Evolutionary conservation across 2,888 invertebrate genomes (phyloP), one percentile per base, ranked within the genome.

Genomic region (Philhelius pedissequus): DNA sequence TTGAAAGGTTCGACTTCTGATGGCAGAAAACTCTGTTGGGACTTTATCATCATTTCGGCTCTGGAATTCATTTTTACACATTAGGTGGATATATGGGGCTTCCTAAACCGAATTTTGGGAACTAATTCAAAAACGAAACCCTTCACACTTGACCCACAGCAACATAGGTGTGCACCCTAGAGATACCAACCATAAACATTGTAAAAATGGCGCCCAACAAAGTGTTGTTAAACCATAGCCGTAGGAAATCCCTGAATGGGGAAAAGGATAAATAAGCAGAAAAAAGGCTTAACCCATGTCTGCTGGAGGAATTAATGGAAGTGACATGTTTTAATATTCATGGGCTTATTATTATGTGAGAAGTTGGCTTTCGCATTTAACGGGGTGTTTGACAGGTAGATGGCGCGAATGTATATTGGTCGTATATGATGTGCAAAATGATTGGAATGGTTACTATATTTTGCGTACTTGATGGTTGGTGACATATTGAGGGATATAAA

Each of bases 261-360:
- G 15, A 32, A 22, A 56, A 54, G 18, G 13, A 35, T 40, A 45
- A 48, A 74, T 20, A 62, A 54, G 22, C 32, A 35, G n/a, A 27
- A 75, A 60, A 69, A 69, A 74, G 69, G 62, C 38, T 43, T 45
- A 64, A 32, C 35, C 73, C 60, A 70, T 30, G 64, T 15, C 32
- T 25, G 48, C 48, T 48, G 58, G 50, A 30, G 52, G 70, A 30
- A 75, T 84, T 68, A 83, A 83, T 78, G 82, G 62, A 58, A 78
- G 54, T 84, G 79, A 66, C 75, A 54, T 70, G 79, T 66, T 66
- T 84, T 75, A 84, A 75, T 84, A 84, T 79, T 84, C 79, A 84
- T 84, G 52, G 71, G 70, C 75, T 79, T 75, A 79, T 79, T 82
- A 77, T 82, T 79, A 84, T 74, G 74, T 70, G 83, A 84, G 75